Percentiles rank a stretch among this genome's conserved stretches.
Conservation (phyloP, 2,113 vertebrate genomes). For the Myotis davidii region DNA sequence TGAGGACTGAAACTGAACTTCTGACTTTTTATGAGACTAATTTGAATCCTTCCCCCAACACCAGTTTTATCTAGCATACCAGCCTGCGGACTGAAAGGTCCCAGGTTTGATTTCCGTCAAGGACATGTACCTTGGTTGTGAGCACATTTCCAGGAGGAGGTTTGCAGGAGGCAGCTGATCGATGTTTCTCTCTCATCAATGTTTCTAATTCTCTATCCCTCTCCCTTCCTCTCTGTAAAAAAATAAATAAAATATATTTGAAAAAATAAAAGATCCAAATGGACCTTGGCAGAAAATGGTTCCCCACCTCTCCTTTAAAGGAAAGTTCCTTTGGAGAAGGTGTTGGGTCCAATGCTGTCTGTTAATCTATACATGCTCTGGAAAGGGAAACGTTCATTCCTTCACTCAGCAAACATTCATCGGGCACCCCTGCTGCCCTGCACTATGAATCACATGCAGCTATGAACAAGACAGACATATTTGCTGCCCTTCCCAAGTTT, state of each 20-base stretch:
- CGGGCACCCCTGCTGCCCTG: not conserved
- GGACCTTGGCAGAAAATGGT: too few relatives aligned
- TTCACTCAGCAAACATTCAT: not conserved
- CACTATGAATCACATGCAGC: not conserved
- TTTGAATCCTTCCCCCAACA: not conserved
- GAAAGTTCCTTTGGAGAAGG: not conserved
- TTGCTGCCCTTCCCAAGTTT: not conserved
- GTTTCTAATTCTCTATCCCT: too few relatives aligned
- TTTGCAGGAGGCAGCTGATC: too few relatives aligned
- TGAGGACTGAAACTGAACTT: not conserved
- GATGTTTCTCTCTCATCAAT: too few relatives aligned
- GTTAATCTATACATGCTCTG: not conserved
- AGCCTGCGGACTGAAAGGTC: not conserved
- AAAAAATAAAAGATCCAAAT: too few relatives aligned
- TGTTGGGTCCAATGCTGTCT: not conserved
- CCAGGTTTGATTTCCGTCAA: too few relatives aligned
- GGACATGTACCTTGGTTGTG: too few relatives aligned
- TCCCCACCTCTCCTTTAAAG: not conserved
- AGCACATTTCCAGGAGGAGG: too few relatives aligned
- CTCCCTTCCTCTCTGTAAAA: too few relatives aligned
- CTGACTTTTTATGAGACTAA: constrained; percentile 53
- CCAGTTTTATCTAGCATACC: not conserved
- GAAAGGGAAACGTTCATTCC: not conserved
- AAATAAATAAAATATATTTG: too few relatives aligned
- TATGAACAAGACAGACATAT: not conserved